Evolutionary conservation across 2,888 invertebrate species (phyloP), one percentile per base, ranked within the genome.

Genomic region (Aromia moschata): DNA sequence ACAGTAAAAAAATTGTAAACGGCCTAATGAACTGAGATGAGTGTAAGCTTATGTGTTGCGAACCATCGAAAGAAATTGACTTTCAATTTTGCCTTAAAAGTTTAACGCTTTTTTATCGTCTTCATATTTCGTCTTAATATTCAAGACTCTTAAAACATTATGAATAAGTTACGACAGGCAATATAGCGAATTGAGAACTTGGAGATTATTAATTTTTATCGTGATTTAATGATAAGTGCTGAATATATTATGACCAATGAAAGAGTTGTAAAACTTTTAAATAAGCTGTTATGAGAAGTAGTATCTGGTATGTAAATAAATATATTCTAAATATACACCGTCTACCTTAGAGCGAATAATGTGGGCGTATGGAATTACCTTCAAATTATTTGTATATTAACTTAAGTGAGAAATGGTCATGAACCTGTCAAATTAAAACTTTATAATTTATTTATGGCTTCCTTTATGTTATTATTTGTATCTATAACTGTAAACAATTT

Each of bases 311-410:
- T 20, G 11, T 17, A 43, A 43, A 43, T 25, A 43, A 43, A 43
- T 20, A 43, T 11, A 43, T 25, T 43, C 43, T 43, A 43, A 43
- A 43, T 43, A 43, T 25, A 43, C 17, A 43, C 18, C 20, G 25
- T 20, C 11, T 43, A 43, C 25, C 25, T 43, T 12, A 43, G 25
- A 40, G n/a, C 10, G 16, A 40, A 17, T 16, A 11, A 33, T 11
- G 43, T 43, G 11, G 43, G 20, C n/a, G 11, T 43, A 18, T 20
- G 5, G 14, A 43, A 43, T 20, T 25, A 43, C 11, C 25, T 43
- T 25, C n/a, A 20, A 18, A 43, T 43, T n/a, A 25, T 43, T 43
- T 43, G 20, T 20, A 43, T 20, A 43, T 43, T 43, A 43, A 43
- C 10, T 43, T 43, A 20, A 20, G 43, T 20, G 12, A 12, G 12